Evolutionary conservation across 2,797 vertebrate genomes (phyloP).

Genomic region (Sebastes umbrosus): DNA sequence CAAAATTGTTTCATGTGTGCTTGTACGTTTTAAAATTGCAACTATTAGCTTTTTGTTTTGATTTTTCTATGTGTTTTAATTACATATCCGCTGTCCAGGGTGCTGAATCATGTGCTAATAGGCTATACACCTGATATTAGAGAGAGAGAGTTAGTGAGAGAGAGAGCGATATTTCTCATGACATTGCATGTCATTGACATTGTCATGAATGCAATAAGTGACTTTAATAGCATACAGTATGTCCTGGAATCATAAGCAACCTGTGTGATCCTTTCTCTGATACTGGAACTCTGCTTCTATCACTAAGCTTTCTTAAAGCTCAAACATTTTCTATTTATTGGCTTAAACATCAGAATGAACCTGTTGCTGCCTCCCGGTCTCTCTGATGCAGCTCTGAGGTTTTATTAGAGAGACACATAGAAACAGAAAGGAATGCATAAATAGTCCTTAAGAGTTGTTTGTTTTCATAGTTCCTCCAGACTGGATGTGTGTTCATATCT

Average conservation of each 20-base stretch:
- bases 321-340: neutral
- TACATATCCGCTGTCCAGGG: constrained; percentile 71
- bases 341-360: neutral
- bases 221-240: neutral
- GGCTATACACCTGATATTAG: neutral
- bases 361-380: neutral
- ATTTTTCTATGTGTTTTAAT: constrained; percentile 22
- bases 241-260: neutral
- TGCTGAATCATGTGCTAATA: constrained; percentile 65
- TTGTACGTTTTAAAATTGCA: neutral
- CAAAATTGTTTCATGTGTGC: neutral
- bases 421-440: constrained; percentile 29
- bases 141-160: neutral
- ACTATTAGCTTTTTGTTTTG: neutral
- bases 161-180: neutral
- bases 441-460: constrained; percentile 52
- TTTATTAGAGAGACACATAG: constrained; percentile 22
- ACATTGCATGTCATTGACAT: neutral
- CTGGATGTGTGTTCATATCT: constrained; percentile 72
- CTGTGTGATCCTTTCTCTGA: neutral
- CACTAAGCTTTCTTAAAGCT: neutral
- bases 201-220: neutral
- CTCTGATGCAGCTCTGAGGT: neutral
- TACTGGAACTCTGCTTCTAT: neutral
- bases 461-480: constrained; percentile 51